Percentiles rank a stretch among this genome's conserved stretches.
Evolutionary conservation across 2,888 invertebrate species (phyloP).

Genomic region (Lasioglossum calceatum): DNA sequence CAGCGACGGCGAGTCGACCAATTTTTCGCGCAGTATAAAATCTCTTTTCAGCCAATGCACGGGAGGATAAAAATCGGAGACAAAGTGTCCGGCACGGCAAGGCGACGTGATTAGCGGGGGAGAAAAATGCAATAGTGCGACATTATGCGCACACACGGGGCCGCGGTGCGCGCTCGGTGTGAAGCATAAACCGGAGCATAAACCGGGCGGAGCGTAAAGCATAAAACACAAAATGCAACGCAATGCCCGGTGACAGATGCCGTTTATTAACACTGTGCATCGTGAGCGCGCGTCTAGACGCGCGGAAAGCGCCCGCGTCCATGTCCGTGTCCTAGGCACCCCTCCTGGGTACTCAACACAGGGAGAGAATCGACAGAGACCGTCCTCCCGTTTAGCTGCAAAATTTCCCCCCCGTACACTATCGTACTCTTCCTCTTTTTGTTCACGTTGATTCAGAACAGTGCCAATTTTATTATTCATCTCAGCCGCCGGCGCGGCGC

Average conservation of each 20-base stretch:
- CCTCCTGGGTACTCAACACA: conserved; percentile 1
- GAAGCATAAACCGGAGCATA: conserved; percentile 83
- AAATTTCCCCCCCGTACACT: conserved; percentile 42
- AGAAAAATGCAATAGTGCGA: conserved; percentile 63
- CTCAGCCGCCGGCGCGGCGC: conserved; percentile 8
- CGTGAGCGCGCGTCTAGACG: conserved; percentile 26
- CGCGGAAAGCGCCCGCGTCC: neutral
- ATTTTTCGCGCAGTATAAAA: conserved; percentile 60
- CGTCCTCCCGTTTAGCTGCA: conserved; percentile 44
- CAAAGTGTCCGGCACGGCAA: conserved; percentile 56
- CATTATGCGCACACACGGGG: conserved; percentile 75
- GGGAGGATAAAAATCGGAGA: conserved; percentile 64
- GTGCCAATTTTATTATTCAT: conserved; percentile 66
- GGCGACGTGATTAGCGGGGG: conserved; percentile 67
- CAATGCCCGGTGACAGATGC: conserved; percentile 83
- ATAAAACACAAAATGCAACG: conserved; percentile 82
- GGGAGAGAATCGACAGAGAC: conserved; percentile 1
- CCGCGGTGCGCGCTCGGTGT: conserved; percentile 80
- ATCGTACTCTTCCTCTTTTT: conserved; percentile 3
- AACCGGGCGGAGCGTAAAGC: conserved; percentile 80
- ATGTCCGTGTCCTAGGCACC: neutral
- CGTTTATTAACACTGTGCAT: conserved; percentile 81
- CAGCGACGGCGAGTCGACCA: conserved; percentile 19
- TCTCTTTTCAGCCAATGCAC: conserved; percentile 53
- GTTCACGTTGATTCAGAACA: conserved; percentile 7